A percentile compares a stretch with the other conserved stretches of the same genome.
These are phyloP conservation scores for Drosophila koepferae DNA, from an alignment of 2,888 invertebrate genomes.

Conservation along the genomic window DNA sequence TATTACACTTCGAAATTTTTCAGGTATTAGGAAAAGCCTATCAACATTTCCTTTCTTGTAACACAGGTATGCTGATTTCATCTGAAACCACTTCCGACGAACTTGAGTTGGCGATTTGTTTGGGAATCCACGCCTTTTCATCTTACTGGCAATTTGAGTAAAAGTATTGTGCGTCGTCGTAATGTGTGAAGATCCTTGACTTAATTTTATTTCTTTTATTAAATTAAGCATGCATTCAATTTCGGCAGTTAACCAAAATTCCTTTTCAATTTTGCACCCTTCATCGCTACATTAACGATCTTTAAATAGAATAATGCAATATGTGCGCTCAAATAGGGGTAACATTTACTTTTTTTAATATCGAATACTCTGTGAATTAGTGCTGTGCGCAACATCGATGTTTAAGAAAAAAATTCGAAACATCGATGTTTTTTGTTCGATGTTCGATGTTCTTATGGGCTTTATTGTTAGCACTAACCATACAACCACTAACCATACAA, in stretches of 20 bases:
- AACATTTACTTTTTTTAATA: no score
- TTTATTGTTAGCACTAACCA: no score
- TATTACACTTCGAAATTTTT: slow-evolving; percentile 74
- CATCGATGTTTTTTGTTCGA: no score
- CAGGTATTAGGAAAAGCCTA: slow-evolving; percentile 77
- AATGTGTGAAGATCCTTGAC: slow-evolving; percentile 68
- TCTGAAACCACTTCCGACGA: slow-evolving; percentile 81
- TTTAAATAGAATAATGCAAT: no score
- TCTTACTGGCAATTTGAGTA: slow-evolving; percentile 78
- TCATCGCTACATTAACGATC: slow-evolving; percentile 51
- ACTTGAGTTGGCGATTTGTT: slow-evolving; percentile 82
- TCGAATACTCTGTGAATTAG: no score
- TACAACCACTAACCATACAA: no score
- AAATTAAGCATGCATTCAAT: slow-evolving; percentile 82
- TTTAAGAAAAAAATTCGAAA: no score
- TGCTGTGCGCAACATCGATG: no score
- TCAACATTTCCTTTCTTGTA: slow-evolving; percentile 82
- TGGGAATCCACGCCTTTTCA: slow-evolving; percentile 78
- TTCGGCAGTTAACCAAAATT: slow-evolving; percentile 80
- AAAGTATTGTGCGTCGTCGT: slow-evolving; percentile 78
- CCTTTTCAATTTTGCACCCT: slow-evolving; percentile 74
- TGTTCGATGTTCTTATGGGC: no score
- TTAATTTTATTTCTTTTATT: slow-evolving; percentile 71
- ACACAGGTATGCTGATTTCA: slow-evolving; percentile 82
- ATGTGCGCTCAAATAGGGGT: no score